phyloP scores from a whole-genome alignment of 2,113 vertebrate species.

The Bombycilla garrulus region DNA sequence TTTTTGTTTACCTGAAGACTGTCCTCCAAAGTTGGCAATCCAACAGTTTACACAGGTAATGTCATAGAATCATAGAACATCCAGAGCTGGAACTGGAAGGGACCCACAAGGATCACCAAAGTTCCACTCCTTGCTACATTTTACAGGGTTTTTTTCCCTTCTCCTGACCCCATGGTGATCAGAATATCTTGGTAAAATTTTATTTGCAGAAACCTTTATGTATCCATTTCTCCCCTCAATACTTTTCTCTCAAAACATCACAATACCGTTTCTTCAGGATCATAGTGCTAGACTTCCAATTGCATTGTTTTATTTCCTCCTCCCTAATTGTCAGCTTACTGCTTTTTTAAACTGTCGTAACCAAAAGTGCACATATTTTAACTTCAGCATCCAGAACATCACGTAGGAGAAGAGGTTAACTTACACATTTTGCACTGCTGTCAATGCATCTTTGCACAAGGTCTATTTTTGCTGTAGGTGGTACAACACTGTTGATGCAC shows the following conservation, averaged over 20 bases:
- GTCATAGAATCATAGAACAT: not conserved
- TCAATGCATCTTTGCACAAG: not conserved
- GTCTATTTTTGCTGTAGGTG: not conserved
- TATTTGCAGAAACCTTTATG: not conserved
- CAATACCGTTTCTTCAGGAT: not conserved
- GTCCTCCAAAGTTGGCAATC: not conserved
- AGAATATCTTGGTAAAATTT: not conserved
- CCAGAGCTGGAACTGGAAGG: not conserved
- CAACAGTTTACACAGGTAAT: not conserved
- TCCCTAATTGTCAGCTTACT: not conserved
- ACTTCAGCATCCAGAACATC: not conserved
- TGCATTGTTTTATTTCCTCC: not conserved
- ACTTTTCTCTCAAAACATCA: not conserved
- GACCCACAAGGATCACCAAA: not conserved
- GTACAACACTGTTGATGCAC: accelerated
- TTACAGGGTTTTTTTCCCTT: not conserved
- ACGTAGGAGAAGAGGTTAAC: not conserved
- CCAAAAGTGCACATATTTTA: not conserved
- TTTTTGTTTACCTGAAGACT: not conserved
- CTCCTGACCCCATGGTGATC: not conserved
- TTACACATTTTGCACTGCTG: not conserved
- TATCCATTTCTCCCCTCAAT: not conserved
- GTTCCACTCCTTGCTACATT: not conserved
- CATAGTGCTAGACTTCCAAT: not conserved
- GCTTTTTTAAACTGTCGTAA: not conserved